Conservation (phyloP, 2,888 invertebrate genomes). For the Thymelicus sylvestris region DNA sequence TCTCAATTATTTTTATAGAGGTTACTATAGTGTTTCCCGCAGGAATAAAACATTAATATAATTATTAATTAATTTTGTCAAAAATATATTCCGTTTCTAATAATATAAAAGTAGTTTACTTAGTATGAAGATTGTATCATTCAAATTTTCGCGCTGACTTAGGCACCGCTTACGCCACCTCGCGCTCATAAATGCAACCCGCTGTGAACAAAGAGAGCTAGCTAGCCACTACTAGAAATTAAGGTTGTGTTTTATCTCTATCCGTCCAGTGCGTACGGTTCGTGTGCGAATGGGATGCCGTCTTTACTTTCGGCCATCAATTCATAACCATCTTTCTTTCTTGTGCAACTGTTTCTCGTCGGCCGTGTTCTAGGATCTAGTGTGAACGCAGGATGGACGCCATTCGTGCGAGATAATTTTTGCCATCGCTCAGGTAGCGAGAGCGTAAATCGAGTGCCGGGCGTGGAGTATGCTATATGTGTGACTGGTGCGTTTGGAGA, state of each 20-base stretch:
- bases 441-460: conserved; percentile 49
- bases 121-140: conserved; percentile 2
- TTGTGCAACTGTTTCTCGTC: conserved; percentile 85
- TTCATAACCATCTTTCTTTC: conserved; percentile 82
- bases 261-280: conserved; percentile 52
- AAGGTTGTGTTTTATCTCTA: conserved; percentile 79
- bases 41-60: too few species aligned
- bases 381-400: conserved; percentile 84
- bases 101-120: not conserved
- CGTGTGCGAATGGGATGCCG: conserved; percentile 67
- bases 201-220: conserved; percentile 81
- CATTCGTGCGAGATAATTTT: conserved; percentile 81
- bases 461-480: conserved; percentile 53
- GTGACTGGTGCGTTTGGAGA: conserved; percentile 53
- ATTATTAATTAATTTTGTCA: too few species aligned
- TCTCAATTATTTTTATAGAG: not conserved
- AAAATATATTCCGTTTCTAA: not conserved
- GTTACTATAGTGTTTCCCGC: too few species aligned
- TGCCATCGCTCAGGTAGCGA: conserved; percentile 68
- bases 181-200: conserved; percentile 55
- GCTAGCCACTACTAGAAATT: conserved; percentile 75
- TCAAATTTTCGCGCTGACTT: conserved; percentile 48
- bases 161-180: conserved; percentile 59
- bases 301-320: conserved; percentile 75
- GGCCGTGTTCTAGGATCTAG: conserved; percentile 80